These are phyloP conservation scores for Diarsia brunnea DNA, from an alignment of 2,888 invertebrate species.

Conservation along the genomic window DNA sequence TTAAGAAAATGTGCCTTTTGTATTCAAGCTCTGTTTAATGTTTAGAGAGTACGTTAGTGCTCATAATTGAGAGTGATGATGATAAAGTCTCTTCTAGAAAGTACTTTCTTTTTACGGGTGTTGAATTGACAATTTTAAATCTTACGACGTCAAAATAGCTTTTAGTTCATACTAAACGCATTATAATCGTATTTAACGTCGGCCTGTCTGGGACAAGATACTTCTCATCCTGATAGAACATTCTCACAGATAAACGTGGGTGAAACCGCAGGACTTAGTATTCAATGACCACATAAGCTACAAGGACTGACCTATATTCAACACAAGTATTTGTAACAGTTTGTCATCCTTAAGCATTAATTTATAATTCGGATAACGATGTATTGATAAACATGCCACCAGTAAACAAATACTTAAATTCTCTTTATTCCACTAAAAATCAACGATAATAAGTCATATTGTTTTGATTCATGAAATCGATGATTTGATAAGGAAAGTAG, in stretches of 20 bases:
- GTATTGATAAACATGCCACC: not conserved
- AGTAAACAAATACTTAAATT: not conserved
- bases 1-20: slow-evolving; percentile 44
- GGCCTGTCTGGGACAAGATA: too few species aligned
- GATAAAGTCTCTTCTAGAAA: not conserved
- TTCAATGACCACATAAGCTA: too few species aligned
- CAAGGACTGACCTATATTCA: too few species aligned
- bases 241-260: too few species aligned
- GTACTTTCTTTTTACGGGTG: not conserved
- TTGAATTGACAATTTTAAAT: slow-evolving; percentile 10
- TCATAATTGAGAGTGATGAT: slow-evolving; percentile 32
- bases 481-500: not conserved
- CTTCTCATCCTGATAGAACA: too few species aligned
- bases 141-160: not conserved
- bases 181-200: not conserved
- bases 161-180: not conserved
- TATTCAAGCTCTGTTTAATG: slow-evolving; percentile 37
- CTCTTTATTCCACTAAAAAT: not conserved
- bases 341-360: too few species aligned
- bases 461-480: slow-evolving; percentile 11
- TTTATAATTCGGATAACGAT: too few species aligned
- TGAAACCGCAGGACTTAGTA: too few species aligned
- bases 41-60: slow-evolving; percentile 16
- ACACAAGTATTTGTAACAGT: too few species aligned
- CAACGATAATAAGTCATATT: slow-evolving; percentile 11